Conservation (phyloP, 2,797 vertebrate species). For the Otolemur crassicaudatus region DNA sequence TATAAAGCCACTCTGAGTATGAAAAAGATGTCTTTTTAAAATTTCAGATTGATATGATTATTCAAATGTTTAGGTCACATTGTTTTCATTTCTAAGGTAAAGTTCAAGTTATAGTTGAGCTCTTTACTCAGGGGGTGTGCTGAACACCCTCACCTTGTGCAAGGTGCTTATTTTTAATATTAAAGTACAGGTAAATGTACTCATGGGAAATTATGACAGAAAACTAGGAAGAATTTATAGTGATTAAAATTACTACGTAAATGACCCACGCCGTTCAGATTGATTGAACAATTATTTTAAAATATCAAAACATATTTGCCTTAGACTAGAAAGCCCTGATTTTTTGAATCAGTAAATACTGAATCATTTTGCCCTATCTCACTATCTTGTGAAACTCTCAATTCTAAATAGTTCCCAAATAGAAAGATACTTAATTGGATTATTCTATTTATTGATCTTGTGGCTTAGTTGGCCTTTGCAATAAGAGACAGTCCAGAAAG, state of each 20-base stretch:
- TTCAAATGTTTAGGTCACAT: too few relatives aligned
- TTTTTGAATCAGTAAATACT: slow-evolving; percentile 40
- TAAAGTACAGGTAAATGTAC: slow-evolving; percentile 29
- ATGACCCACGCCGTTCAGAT: slow-evolving; percentile 27
- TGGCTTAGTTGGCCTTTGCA: slow-evolving; percentile 62
- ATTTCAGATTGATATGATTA: too few relatives aligned
- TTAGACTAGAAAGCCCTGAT: background rate
- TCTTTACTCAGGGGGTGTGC: too few relatives aligned
- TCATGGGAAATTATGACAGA: background rate
- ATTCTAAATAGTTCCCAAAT: slow-evolving; percentile 66
- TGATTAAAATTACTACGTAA: slow-evolving; percentile 30
- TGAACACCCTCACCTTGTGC: too few relatives aligned
- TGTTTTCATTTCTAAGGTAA: too few relatives aligned
- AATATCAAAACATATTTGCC: slow-evolving; percentile 31
- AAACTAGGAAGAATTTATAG: background rate
- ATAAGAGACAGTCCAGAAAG: slow-evolving; percentile 34
- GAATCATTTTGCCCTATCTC: slow-evolving; percentile 21
- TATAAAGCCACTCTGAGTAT: background rate
- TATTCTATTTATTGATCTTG: slow-evolving; percentile 70
- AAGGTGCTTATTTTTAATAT: slow-evolving; percentile 26
- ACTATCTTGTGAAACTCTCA: slow-evolving; percentile 40
- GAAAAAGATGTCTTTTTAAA: background rate
- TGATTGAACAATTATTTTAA: slow-evolving; percentile 47
- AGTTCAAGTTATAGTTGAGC: too few relatives aligned
- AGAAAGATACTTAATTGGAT: slow-evolving; percentile 69